Evolutionary conservation across 1,140 invertebrate species (phyloP).

Genomic region (Cylas formicarius): DNA sequence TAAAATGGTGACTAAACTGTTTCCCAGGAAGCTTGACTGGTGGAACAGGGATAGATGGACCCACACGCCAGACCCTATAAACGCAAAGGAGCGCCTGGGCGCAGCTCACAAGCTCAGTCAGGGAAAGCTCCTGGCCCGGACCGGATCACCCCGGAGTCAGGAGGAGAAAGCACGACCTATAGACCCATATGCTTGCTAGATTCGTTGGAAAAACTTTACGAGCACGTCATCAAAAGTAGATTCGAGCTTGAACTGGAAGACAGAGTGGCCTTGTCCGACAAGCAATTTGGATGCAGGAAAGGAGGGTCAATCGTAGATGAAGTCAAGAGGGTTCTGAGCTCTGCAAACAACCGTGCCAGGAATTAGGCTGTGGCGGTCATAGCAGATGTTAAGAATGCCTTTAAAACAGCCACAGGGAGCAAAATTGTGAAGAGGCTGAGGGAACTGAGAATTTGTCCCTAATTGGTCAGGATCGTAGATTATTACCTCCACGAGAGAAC

Average conservation of each 20-base stretch:
- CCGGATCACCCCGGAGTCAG: neutral
- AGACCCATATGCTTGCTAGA: conserved; percentile 7
- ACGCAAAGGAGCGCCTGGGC: neutral
- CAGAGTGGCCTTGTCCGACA: neutral
- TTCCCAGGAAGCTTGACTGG: neutral
- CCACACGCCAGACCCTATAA: neutral
- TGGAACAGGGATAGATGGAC: neutral
- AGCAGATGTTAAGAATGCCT: no score
- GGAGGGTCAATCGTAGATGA: conserved; percentile 4
- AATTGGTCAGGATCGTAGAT: no score
- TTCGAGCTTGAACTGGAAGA: conserved; percentile 1
- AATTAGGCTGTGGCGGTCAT: no score
- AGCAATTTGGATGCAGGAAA: conserved; percentile 8
- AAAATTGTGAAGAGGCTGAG: no score
- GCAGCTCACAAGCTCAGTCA: neutral
- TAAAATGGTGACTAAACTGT: conserved; percentile 8
- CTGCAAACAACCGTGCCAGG: no score
- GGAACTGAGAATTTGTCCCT: no score
- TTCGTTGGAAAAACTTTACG: conserved; percentile 2
- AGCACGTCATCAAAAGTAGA: conserved; percentile 6
- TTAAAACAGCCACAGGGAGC: no score
- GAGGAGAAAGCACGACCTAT: neutral
- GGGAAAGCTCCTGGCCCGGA: conserved; percentile 11
- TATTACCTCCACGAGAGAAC: no score
- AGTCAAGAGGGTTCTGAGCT: no score